Evolutionary conservation across 2,797 vertebrate species (phyloP).

Genomic region (Halcyon leucocephala): DNA sequence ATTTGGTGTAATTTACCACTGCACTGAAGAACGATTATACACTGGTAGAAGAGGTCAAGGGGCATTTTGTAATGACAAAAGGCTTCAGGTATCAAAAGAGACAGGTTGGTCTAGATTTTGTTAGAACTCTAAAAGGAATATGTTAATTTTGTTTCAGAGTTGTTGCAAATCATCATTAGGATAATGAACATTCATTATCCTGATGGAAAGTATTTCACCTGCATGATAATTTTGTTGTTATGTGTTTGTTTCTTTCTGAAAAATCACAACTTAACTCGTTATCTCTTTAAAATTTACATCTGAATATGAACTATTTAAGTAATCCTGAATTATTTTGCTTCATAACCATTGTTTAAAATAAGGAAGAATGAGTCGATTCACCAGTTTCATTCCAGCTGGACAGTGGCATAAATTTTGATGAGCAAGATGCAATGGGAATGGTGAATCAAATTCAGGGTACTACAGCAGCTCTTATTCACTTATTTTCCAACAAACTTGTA

Average conservation of each 20-base stretch:
- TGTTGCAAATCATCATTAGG: constrained; percentile 64
- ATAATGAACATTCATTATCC: constrained; percentile 57
- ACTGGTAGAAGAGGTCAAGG: constrained; percentile 87
- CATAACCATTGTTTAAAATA: neutral
- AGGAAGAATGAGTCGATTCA: constrained; percentile 27
- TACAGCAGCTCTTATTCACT: neutral
- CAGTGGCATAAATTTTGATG: neutral
- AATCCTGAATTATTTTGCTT: neutral
- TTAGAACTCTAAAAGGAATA: constrained; percentile 64
- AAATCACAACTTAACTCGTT: constrained; percentile 13
- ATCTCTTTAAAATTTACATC: constrained; percentile 3
- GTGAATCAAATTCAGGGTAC: constrained; percentile 37
- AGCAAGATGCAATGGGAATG: constrained; percentile 35
- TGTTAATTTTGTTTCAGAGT: constrained; percentile 62
- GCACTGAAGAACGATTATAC: constrained; percentile 87
- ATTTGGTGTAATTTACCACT: constrained; percentile 90
- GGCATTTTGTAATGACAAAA: constrained; percentile 87
- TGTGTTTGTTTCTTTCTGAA: constrained; percentile 58
- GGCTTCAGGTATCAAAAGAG: constrained; percentile 84
- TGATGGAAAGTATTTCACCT: constrained; percentile 47
- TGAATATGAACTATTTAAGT: constrained; percentile 8
- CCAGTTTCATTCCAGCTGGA: constrained; percentile 47
- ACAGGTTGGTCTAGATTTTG: constrained; percentile 80
- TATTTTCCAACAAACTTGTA: neutral
- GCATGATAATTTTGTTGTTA: constrained; percentile 50